These are phyloP conservation scores for Corydoras maculifer DNA, from an alignment of 2,113 vertebrate species.

Conservation along the genomic window DNA sequence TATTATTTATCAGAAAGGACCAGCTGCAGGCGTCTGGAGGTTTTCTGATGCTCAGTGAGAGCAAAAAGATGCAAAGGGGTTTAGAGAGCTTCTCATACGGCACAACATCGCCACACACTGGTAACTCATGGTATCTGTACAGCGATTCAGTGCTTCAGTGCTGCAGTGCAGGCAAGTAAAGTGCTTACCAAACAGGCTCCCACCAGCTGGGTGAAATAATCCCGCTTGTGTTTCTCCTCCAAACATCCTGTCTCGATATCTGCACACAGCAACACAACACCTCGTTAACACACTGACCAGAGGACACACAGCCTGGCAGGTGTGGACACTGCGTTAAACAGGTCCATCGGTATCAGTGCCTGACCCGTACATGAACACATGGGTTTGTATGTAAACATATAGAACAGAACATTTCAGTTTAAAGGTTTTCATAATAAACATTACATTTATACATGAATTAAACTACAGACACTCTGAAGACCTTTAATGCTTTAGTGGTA, in stretches of 20 bases:
- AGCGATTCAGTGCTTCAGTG: not conserved
- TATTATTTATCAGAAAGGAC: constrained; percentile 38
- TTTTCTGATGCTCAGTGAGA: not conserved
- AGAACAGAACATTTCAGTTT: too few species aligned
- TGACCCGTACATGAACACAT: too few species aligned
- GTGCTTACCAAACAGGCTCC: constrained; percentile 90
- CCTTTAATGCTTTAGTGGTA: too few species aligned
- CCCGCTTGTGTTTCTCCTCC: constrained; percentile 96
- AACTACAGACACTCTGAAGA: too few species aligned
- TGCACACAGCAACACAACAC: constrained; percentile 44
- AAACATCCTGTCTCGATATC: constrained; percentile 93
- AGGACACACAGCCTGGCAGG: not conserved
- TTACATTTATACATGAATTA: too few species aligned
- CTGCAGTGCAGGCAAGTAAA: constrained; percentile 26
- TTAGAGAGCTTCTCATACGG: not conserved
- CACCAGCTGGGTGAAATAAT: constrained; percentile 92
- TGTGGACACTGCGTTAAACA: too few species aligned
- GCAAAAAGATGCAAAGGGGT: not conserved
- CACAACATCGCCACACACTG: constrained; percentile 45
- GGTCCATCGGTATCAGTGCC: too few species aligned
- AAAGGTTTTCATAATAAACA: too few species aligned
- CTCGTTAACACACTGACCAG: not conserved
- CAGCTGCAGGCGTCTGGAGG: constrained; percentile 9
- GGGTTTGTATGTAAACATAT: too few species aligned
- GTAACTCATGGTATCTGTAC: not conserved